These are phyloP conservation scores for Drosophila persimilis DNA, from an alignment of 1,140 invertebrate genomes.

Conservation along the genomic window DNA sequence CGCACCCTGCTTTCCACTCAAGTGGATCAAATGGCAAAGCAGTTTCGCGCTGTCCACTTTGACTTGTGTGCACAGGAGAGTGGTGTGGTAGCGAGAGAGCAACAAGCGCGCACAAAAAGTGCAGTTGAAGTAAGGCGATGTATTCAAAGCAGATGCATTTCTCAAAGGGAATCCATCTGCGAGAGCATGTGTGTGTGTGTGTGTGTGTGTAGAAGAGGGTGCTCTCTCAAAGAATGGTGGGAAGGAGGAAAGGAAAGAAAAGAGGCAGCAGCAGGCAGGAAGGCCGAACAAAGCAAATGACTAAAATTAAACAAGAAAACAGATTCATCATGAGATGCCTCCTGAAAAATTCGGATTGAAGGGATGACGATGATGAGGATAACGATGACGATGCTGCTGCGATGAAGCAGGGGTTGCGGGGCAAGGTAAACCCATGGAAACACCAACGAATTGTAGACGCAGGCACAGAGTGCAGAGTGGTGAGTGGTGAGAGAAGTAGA, in stretches of 20 bases:
- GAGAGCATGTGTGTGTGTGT: constrained; percentile 13
- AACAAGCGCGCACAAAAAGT: constrained; percentile 12
- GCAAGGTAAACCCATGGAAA: too few relatives aligned
- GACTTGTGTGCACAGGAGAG: constrained; percentile 4
- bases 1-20: background rate
- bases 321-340: constrained; percentile 72
- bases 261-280: constrained; percentile 5
- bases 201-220: constrained; percentile 43
- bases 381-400: constrained; percentile 25
- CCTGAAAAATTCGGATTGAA: constrained; percentile 61
- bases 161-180: constrained; percentile 24
- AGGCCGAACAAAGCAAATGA: constrained; percentile 61
- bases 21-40: constrained; percentile 34
- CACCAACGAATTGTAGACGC: too few relatives aligned
- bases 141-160: constrained; percentile 42
- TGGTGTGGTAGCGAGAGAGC: too few relatives aligned
- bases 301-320: constrained; percentile 77
- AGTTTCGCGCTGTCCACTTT: constrained; percentile 27
- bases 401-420: too few relatives aligned
- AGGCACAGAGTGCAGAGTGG: background rate
- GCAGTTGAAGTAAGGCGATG: constrained; percentile 33
- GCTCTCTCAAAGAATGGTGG: constrained; percentile 9
- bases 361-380: constrained; percentile 53
- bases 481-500: background rate
- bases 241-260: background rate